phyloP scores from a whole-genome alignment of 1,140 invertebrate genomes.

The Aphelenchoides besseyi region DNA sequence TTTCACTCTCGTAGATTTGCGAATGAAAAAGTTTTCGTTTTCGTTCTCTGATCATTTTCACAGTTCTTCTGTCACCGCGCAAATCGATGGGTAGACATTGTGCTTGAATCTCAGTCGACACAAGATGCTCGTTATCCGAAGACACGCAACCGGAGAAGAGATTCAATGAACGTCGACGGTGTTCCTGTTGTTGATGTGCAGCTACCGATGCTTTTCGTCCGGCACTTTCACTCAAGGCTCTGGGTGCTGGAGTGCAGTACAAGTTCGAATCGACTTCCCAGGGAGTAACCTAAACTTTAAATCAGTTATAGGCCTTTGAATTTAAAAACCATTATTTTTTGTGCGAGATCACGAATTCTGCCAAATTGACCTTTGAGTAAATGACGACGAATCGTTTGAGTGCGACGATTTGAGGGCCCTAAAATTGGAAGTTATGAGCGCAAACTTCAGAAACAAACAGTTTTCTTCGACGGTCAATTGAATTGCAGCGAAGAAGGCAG shows the following conservation, averaged over 20 bases:
- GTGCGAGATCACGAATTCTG: slow-evolving; percentile 58
- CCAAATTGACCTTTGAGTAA: slow-evolving; percentile 61
- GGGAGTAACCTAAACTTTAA: slow-evolving; percentile 35
- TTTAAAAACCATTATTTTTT: slow-evolving; percentile 62
- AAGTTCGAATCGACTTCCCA: slow-evolving; percentile 58
- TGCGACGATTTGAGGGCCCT: slow-evolving; percentile 64
- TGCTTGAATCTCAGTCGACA: slow-evolving; percentile 59
- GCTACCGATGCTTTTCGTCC: slow-evolving; percentile 26
- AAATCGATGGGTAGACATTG: slow-evolving; percentile 59
- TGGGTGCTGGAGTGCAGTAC: slow-evolving; percentile 54
- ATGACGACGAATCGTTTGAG: slow-evolving; percentile 61
- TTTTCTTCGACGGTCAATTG: slow-evolving; percentile 72
- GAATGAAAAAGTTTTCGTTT: slow-evolving; percentile 72
- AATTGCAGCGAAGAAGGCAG: slow-evolving; percentile 71
- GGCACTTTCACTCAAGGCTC: slow-evolving; percentile 35
- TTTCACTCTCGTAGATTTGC: slow-evolving; percentile 71
- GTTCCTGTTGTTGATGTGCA: slow-evolving; percentile 21
- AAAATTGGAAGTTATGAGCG: neutral
- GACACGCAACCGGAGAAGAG: slow-evolving; percentile 55
- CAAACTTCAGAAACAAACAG: slow-evolving; percentile 58
- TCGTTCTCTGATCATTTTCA: slow-evolving; percentile 67
- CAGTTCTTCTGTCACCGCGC: slow-evolving; percentile 58
- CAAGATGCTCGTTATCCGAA: slow-evolving; percentile 54
- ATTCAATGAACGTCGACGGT: slow-evolving; percentile 46
- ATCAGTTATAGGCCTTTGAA: neutral